Percentiles rank a stretch among this genome's conserved stretches.
These are phyloP conservation scores for Adelphocoris suturalis DNA, from an alignment of 2,888 invertebrate genomes.

Conservation along the genomic window DNA sequence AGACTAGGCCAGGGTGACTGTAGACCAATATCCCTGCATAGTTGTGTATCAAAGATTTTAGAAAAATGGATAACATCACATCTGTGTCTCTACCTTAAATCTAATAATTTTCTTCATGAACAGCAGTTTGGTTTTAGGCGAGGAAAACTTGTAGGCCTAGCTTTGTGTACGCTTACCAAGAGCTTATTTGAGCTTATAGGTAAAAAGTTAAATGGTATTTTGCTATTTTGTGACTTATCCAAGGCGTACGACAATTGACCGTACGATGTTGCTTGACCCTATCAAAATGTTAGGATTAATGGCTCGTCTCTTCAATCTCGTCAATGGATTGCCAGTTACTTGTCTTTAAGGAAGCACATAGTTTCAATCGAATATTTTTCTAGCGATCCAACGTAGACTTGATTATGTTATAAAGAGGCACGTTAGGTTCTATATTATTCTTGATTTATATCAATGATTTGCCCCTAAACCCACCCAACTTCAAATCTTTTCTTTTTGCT, in stretches of 20 bases:
- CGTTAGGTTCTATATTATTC: neutral
- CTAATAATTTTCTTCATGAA: too few relatives aligned
- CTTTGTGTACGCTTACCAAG: too few relatives aligned
- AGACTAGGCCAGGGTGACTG: slow-evolving; percentile 18
- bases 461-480: neutral
- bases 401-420: neutral
- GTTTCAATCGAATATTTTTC: neutral
- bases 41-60: neutral
- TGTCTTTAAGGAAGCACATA: neutral
- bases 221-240: too few relatives aligned
- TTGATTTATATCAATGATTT: slow-evolving; percentile 8
- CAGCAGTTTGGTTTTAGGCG: too few relatives aligned
- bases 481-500: slow-evolving; percentile 3
- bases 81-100: neutral
- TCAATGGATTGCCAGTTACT: neutral
- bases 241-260: too few relatives aligned
- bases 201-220: too few relatives aligned
- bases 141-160: too few relatives aligned
- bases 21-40: slow-evolving; percentile 25
- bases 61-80: slow-evolving; percentile 26
- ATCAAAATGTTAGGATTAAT: too few relatives aligned
- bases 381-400: neutral
- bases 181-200: too few relatives aligned
- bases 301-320: neutral
- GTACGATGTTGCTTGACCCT: too few relatives aligned